Evolutionary conservation across 2,888 invertebrate genomes (phyloP), one percentile per base, ranked within the genome.

Genomic region (Artemia sinica): DNA sequence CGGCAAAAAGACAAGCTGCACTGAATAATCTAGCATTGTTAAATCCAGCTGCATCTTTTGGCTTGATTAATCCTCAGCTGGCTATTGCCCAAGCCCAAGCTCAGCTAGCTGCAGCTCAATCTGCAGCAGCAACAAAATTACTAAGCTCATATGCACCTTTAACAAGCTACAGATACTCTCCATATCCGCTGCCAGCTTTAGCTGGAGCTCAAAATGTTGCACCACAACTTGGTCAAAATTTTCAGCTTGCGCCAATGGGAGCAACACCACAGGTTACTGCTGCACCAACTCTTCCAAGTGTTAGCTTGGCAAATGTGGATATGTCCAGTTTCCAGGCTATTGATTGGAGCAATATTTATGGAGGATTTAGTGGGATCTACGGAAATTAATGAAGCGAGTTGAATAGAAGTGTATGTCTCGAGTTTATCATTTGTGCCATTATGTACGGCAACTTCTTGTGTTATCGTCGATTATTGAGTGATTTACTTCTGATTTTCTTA

Each of bases 311-410:
- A 76, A 90, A 90, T 77, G 89, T 91, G 72, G 91, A 91, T 80
- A 91, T 91, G 91, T 87, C 89, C 72, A 88, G 89, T 77, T 91
- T 91, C 84, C 91, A 91, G 79, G 88, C 89, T 71, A 88, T 91
- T 74, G 91, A 91, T 80, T 91, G 91, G 91, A 85, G 86, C 75
- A 86, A 88, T 75, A 88, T 91, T 88, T 91, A 91, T 79, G 89
- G 90, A 76, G 58, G 58, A 58, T 58, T 58, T 10, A 58, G 14
- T 9, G 58, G 58, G 58, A 58, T 58, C 8, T 58, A 58, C 58
- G 58, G 58, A n/a, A 58, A 58, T 18, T 58, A 18, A 58, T 13
- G 14, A 18, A 18, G 9, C 8, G 18, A 14, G 58, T n/a, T 18
- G 58, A 58, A 10, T 58, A 58, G 8, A 28, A 28, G 4, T 28